These are phyloP conservation scores for Syndactyla subalaris DNA, from an alignment of 2,797 vertebrate genomes.

Conservation along the genomic window DNA sequence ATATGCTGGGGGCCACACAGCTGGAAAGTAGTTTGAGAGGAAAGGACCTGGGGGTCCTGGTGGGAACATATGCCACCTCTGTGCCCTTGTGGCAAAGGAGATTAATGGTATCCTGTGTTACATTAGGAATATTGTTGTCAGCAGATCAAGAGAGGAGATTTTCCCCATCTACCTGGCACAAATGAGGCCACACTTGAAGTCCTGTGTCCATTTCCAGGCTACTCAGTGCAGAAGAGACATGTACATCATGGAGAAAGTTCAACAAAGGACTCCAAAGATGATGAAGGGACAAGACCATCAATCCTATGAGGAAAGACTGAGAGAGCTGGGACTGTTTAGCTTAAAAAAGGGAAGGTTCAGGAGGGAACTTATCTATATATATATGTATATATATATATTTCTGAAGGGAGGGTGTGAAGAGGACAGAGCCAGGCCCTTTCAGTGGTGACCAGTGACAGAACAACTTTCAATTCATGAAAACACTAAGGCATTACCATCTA, in stretches of 20 bases:
- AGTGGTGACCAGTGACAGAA: not conserved
- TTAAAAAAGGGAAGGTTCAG: not conserved
- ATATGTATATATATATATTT: too few species aligned
- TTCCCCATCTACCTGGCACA: not conserved
- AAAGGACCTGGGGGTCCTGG: not conserved
- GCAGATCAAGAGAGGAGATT: not conserved
- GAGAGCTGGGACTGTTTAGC: not conserved
- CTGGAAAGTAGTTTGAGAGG: not conserved
- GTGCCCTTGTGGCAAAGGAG: not conserved
- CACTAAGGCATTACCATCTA: not conserved
- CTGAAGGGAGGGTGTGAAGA: not conserved
- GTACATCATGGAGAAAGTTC: not conserved
- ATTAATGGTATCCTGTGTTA: too few species aligned
- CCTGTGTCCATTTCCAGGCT: not conserved
- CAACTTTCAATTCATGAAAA: too few species aligned
- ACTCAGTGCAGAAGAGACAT: too few species aligned
- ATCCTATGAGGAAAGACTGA: not conserved
- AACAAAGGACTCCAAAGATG: not conserved
- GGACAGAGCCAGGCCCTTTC: not conserved
- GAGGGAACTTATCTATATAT: not conserved
- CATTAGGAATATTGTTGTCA: not conserved
- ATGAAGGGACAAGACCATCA: not conserved
- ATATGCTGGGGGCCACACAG: not conserved
- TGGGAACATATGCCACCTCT: too few species aligned
- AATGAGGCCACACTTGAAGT: not conserved